These are phyloP conservation scores for Styela plicata DNA, from an alignment of 23 tunicate species.

Conservation along the genomic window DNA sequence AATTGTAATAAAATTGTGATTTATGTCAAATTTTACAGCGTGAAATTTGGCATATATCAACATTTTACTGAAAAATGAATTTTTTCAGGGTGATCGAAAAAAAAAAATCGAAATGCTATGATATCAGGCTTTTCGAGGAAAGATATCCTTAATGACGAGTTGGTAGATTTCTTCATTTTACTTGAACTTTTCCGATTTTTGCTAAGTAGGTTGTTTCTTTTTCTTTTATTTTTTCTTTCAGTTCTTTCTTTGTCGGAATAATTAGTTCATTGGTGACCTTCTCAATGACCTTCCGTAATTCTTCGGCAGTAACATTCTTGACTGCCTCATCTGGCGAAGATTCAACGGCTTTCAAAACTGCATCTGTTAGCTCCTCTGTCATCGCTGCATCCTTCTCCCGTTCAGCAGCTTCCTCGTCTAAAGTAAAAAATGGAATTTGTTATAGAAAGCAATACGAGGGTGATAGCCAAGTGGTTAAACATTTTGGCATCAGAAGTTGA, in stretches of 20 bases:
- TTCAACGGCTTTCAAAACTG: slow-evolving; percentile 59
- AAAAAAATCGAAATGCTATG: too few species aligned
- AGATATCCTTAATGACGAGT: too few species aligned
- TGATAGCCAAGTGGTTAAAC: too few species aligned
- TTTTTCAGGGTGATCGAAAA: too few species aligned
- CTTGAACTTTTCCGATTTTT: slow-evolving; percentile 62
- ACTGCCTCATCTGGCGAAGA: slow-evolving; percentile 34
- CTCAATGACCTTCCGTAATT: slow-evolving; percentile 59
- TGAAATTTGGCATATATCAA: too few species aligned
- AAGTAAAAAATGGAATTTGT: too few species aligned
- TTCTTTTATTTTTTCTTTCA: slow-evolving; percentile 66
- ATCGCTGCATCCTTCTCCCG: slow-evolving; percentile 5
- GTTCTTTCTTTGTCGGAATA: slow-evolving; percentile 58
- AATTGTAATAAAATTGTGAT: too few species aligned
- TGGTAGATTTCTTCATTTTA: slow-evolving; percentile 31
- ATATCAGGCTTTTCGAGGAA: too few species aligned
- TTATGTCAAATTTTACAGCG: too few species aligned
- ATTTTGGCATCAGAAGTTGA: too few species aligned
- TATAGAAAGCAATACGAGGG: too few species aligned
- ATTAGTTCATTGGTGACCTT: slow-evolving; percentile 54
- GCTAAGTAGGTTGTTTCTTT: slow-evolving; percentile 52
- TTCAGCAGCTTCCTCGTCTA: slow-evolving; percentile 17
- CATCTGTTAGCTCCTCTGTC: slow-evolving; percentile 47
- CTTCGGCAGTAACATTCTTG: slow-evolving; percentile 45
- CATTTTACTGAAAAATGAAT: too few species aligned